A percentile compares a stretch with the other conserved stretches of the same genome.
Conservation (phyloP, 2,113 vertebrate genomes). For the Centropus bengalensis region DNA sequence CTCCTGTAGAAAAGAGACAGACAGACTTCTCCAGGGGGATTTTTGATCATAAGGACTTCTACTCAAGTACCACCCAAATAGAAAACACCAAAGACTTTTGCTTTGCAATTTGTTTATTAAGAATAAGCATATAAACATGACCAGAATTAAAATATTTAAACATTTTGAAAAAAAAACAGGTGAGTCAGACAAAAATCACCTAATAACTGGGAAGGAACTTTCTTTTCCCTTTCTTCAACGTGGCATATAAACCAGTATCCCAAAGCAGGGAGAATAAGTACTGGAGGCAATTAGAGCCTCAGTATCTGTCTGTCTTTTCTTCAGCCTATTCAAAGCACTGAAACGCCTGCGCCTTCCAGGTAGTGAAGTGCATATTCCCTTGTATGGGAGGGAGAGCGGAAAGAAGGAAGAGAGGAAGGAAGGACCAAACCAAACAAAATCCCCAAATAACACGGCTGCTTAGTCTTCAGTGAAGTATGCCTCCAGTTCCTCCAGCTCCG, state of each 20-base stretch:
- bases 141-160: neutral
- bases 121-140: neutral
- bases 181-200: neutral
- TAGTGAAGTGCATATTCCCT: neutral
- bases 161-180: neutral
- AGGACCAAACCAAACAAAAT: neutral
- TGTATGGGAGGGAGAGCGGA: neutral
- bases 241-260: neutral
- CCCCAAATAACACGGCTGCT: neutral
- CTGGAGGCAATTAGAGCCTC: neutral
- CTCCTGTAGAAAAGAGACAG: neutral
- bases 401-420: neutral
- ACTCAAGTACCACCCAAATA: neutral
- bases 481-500: constrained; percentile 85
- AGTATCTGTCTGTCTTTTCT: neutral
- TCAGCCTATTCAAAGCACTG: neutral
- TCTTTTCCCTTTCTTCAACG: neutral
- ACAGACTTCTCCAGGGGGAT: neutral
- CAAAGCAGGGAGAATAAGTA: neutral
- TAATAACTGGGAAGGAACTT: neutral
- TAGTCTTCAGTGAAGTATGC: constrained; percentile 79
- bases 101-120: constrained; percentile 64
- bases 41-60: neutral
- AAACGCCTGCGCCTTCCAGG: neutral
- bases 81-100: neutral